Base-by-base conservation (phyloP, 2,888 invertebrate species). In the Eristalis pertinax region DNA sequence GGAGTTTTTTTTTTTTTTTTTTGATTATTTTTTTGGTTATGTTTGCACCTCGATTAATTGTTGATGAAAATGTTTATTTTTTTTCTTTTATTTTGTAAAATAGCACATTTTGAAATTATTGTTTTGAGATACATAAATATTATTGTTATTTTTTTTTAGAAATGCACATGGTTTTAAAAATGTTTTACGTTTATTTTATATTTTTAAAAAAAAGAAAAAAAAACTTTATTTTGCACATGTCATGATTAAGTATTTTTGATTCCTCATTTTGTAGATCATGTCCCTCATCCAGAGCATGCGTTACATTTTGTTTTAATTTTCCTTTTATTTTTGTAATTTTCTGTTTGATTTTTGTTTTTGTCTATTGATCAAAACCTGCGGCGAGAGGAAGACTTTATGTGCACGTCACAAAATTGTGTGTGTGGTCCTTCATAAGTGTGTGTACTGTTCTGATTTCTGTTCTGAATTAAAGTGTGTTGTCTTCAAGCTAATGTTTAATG, bases 151-250 rank as follows among this genome's bases (percentile, higher is more conserved):
- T 76, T 38, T 63, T 77, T 58, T 24, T 26, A 73, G 63, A 77
- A 82, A 60, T 69, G 69, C 73, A 77, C 73, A 22, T 72, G 60
- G 15, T 73, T 84, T 67, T 75, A 56, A 69, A 50, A 76, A 63
- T 22, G 50, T 41, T 38, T 70, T 56, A 19, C 15, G 32, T 50
- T 32, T 38, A n/a, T 26, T 60, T 79, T 19, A 1, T 7, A 15
- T 2, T 26, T 26, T 26, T 26, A 2, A 4, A 26, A 26, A 26
- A 26, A 2, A 4, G 4, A 26, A 26, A 26, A 26, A 4, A 26
- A 26, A 26, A 26, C 26, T 26, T 63, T 38, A 64, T 11, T 19
- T 63, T 24, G 38, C 63, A 74, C 38, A 62, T 68, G 26, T 32
- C n/a, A n/a, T 69, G 5, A 56, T 60, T 13, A n/a, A 73, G n/a